phyloP scores from a whole-genome alignment of 2,797 vertebrate species.

The Sarcophilus harrisii region DNA sequence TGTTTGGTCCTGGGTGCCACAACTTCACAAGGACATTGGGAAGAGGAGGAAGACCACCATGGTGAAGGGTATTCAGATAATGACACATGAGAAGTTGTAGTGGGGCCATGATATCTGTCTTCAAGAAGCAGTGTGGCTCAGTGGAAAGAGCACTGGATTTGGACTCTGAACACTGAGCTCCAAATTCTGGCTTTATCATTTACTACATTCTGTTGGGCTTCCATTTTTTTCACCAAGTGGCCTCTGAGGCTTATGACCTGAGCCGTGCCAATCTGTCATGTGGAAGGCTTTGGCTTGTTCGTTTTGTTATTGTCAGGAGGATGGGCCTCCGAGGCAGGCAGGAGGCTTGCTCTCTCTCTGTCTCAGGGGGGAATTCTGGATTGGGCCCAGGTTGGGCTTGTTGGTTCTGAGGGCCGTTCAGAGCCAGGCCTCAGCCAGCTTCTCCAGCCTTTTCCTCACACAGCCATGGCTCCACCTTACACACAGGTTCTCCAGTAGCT shows the following conservation, averaged over 20 bases:
- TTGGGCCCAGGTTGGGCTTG: background rate
- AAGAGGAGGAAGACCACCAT: no score
- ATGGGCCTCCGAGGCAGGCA: background rate
- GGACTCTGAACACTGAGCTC: no score
- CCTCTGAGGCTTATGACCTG: background rate
- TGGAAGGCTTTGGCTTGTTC: background rate
- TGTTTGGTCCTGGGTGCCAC: no score
- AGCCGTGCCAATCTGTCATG: background rate
- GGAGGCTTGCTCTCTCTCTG: background rate
- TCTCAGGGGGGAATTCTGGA: background rate
- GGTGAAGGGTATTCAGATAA: no score
- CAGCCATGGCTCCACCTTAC: background rate
- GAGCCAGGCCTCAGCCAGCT: background rate
- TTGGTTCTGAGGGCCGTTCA: background rate
- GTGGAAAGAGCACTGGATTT: no score
- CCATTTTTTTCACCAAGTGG: background rate
- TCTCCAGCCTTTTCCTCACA: conserved; percentile 17
- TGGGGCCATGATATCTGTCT: no score
- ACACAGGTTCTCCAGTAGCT: background rate
- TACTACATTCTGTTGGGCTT: background rate
- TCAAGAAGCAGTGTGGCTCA: no score
- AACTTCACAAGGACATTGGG: no score
- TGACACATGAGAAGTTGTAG: no score
- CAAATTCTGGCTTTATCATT: no score
- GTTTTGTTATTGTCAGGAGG: background rate